Conservation (phyloP, 2,888 invertebrate species). For the Parochlus steinenii region DNA sequence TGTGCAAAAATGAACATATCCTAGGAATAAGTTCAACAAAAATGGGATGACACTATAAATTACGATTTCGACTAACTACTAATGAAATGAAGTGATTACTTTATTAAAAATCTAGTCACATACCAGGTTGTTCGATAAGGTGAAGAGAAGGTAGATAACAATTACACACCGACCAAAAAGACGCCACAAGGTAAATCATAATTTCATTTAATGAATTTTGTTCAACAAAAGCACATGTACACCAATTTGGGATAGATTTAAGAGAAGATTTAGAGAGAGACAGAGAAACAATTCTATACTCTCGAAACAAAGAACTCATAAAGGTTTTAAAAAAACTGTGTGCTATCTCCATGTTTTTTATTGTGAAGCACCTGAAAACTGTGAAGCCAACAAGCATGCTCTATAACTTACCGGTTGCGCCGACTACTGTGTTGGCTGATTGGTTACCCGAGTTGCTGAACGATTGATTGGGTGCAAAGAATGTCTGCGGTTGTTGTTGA, state of each 20-base stretch:
- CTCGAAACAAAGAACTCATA: conserved; percentile 12
- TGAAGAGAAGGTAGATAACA: no score
- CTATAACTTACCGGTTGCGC: conserved; percentile 29
- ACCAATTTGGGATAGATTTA: neutral
- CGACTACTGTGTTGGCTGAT: conserved; percentile 15
- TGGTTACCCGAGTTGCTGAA: neutral
- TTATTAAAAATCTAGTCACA: no score
- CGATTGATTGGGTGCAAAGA: conserved; percentile 1
- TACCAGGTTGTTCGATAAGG: no score
- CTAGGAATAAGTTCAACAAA: no score
- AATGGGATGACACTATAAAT: no score
- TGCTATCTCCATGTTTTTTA: neutral
- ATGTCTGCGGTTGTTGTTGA: conserved; percentile 5
- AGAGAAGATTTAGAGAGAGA: neutral
- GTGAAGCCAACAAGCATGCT: conserved; percentile 21
- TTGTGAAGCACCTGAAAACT: conserved; percentile 4
- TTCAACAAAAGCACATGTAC: neutral
- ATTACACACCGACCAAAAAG: no score
- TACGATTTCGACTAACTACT: no score
- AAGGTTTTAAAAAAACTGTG: conserved; percentile 14
- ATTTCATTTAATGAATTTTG: conserved; percentile 3
- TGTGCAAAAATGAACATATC: no score
- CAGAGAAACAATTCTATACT: conserved; percentile 1
- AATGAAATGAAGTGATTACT: no score
- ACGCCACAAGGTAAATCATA: no score